phyloP scores from a whole-genome alignment of 2,888 invertebrate genomes.

The Smittia aterrima region DNA sequence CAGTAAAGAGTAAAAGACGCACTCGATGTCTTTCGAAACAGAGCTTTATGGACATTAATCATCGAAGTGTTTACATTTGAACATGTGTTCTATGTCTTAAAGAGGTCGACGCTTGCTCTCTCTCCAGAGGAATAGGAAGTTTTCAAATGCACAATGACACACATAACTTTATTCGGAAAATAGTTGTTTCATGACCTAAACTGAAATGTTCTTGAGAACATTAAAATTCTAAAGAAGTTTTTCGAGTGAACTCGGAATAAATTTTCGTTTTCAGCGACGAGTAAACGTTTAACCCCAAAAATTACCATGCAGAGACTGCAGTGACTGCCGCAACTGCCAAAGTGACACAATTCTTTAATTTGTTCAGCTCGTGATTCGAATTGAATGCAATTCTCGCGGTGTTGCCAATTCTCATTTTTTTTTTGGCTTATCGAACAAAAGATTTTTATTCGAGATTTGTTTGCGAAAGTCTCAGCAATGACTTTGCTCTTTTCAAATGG shows the following conservation, averaged over 20 bases:
- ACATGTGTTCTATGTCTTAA: conserved; percentile 1
- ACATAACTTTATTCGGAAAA: background rate
- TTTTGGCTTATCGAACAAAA: background rate
- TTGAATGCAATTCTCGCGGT: background rate
- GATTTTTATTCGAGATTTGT: too few species aligned
- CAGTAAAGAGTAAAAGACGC: background rate
- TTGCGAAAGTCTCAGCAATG: too few species aligned
- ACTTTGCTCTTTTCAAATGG: too few species aligned
- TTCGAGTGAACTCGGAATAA: background rate
- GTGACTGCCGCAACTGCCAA: background rate
- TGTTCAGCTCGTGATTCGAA: background rate
- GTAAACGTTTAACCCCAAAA: background rate
- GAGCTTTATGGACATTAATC: conserved; percentile 14
- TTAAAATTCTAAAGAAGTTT: too few species aligned
- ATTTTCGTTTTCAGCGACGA: too few species aligned
- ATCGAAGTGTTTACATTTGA: background rate
- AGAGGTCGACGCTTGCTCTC: background rate
- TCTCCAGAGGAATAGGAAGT: background rate
- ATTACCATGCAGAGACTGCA: background rate
- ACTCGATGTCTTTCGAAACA: background rate
- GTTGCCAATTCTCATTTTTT: conserved; percentile 3
- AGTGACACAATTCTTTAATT: background rate
- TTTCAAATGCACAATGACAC: conserved; percentile 7
- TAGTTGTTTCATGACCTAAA: background rate
- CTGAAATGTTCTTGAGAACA: too few species aligned